Base-by-base conservation (phyloP, 1,140 invertebrate species). In the Pantala flavescens region DNA sequence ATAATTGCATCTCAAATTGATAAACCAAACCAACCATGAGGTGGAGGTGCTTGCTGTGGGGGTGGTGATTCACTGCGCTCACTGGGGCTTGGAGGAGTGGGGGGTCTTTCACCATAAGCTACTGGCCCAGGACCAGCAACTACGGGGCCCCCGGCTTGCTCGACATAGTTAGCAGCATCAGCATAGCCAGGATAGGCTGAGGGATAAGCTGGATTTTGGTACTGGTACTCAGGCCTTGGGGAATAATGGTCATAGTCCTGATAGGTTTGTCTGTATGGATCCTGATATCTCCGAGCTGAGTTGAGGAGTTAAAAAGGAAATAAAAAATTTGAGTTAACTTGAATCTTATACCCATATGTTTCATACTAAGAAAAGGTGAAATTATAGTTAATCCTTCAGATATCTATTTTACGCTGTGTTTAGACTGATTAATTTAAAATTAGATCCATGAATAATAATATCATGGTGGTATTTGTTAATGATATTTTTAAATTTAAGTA, bases 231-330 rank as follows among this genome's bases (percentile, higher is more conserved):
- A 14, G 82, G 81, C 74, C 81, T 81, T 21, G 82, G 82, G 9
- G 83, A 82, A 80, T 88, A 89, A 74, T 86, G 86, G 70, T 88
- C 87, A 80, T 88, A 89, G 77, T 89, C 87, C 77, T 85, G 85
- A 79, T 86, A 86, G 74, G 81, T 82, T 28, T 81, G 80, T 74
- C 82, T 82, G 71, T 80, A 80, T 36, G 77, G 74, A 49, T 80
- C 79, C 43, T 75, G 76, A 75, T 79, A 79, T 74, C 79, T 78
- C 70, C 78, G 76, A 7, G 76, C 80, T 80, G 70, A 10, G 75
- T 77, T 63, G 49, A 21, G n/a, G 28, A 36, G n/a, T n/a, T n/a
- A n/a, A n/a, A n/a, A 36, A 36, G 28, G 28, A 36, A 36, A 9
- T 36, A 5, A 36, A 5, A 2, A 36, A 36, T 36, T 36, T 36